Evolutionary conservation across 2,113 vertebrate species (phyloP), one percentile per base, ranked within the genome.

Genomic region (Nothobranchius furzeri): DNA sequence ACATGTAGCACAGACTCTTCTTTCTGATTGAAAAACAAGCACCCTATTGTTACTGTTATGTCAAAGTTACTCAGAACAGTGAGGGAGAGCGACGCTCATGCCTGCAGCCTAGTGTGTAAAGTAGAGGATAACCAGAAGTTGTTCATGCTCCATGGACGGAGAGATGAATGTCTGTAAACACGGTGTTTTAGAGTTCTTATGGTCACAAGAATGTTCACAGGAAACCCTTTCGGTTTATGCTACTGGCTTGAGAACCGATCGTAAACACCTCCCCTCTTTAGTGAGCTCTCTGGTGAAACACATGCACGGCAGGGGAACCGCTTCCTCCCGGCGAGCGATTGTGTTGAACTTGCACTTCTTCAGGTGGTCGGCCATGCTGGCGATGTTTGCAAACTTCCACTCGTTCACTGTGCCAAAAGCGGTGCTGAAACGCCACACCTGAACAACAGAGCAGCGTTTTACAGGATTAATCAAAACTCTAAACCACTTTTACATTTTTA

Each of bases 371-470:
- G 98, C 98, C 96, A 99, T 99, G 93, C 96, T 99, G 77, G 96
- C 84, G 63, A 98, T 96, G 91, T 99, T 95, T 60, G 98, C 96
- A 88, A 99, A 99, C 76, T 97, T 99, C 98, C 98, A 99, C 69
- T 97, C 95, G 0, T 95, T 95, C 70, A 99, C 97, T 7, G 98
- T 98, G 82, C 96, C 96, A 68, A 99, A 99, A 3, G 98, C 96
- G 9, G 98, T 99, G 89, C 97, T 99, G 93, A 99, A 99, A 57
- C 95, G 88, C 98, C 98, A 99, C 12, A 98, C 96, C 98, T 99
- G 87, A 64, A n/a, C 54, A 45, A 63, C 0, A 20, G 1, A 51
- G 17, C 1, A 0, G 6, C 2, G 0, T n/a, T 15, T 4, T 1
- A 35, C 25, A 4, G 40, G 6, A 43, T 50, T 3, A 35, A 0